Evolutionary conservation across 23 tunicate species (phyloP).

Genomic region (Trididemnum nubilum): DNA sequence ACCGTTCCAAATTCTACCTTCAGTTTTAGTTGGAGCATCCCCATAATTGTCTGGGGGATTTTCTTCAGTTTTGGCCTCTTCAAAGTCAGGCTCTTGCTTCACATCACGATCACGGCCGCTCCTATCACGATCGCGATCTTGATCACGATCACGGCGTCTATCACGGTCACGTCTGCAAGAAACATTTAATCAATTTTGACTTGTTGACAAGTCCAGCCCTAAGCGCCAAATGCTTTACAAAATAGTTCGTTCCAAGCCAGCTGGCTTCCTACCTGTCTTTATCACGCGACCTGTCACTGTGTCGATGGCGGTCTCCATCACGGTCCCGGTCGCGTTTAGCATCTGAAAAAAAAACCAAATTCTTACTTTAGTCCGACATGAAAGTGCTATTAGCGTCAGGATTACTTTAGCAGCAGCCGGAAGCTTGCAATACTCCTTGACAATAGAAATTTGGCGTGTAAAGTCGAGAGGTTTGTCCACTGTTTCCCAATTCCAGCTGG

Average conservation of each 20-base stretch:
- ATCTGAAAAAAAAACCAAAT: not conserved
- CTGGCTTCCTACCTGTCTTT: slow-evolving; percentile 25
- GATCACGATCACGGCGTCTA: slow-evolving; percentile 46
- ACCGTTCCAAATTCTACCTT: too few species aligned
- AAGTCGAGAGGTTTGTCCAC: too few species aligned
- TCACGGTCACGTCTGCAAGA: slow-evolving; percentile 14
- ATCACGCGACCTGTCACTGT: slow-evolving; percentile 53
- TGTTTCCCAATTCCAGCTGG: too few species aligned
- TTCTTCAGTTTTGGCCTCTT: not conserved
- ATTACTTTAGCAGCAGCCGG: too few species aligned
- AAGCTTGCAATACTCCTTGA: not conserved
- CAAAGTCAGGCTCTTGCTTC: slow-evolving; percentile 13
- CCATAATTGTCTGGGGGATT: not conserved
- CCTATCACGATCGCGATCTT: slow-evolving; percentile 42
- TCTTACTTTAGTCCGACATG: too few species aligned
- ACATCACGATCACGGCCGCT: slow-evolving; percentile 24
- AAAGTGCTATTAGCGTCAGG: too few species aligned
- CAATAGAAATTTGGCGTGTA: not conserved
- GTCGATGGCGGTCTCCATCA: slow-evolving; percentile 42
- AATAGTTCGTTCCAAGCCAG: not conserved
- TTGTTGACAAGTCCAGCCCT: too few species aligned
- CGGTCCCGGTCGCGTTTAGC: slow-evolving; percentile 25
- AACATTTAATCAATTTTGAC: not conserved
- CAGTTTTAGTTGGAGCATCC: not conserved
- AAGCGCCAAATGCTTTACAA: too few species aligned